Percentiles rank a stretch among this genome's conserved stretches.
Evolutionary conservation across 2,797 vertebrate species (phyloP).

Genomic region (Threskiornis aethiopicus): DNA sequence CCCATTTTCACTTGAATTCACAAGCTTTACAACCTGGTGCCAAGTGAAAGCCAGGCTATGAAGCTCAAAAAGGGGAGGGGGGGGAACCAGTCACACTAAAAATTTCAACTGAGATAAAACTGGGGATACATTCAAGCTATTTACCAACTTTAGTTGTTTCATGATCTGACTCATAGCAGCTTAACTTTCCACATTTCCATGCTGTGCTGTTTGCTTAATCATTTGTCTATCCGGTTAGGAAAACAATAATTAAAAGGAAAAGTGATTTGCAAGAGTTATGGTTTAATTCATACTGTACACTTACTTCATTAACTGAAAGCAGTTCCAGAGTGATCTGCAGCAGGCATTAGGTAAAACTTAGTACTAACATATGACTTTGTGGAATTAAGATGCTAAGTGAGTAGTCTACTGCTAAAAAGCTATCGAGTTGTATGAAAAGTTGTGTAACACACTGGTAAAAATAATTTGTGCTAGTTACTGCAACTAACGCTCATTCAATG

Average conservation of each 20-base stretch:
- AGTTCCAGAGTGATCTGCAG: background rate
- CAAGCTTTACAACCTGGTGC: background rate
- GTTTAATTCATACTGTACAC: background rate
- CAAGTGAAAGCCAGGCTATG: background rate
- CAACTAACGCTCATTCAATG: background rate
- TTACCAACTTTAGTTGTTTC: background rate
- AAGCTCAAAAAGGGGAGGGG: background rate
- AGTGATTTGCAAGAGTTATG: background rate
- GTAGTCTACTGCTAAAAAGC: background rate
- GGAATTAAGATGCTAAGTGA: background rate
- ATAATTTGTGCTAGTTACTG: background rate
- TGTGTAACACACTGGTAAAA: background rate
- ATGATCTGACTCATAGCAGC: background rate
- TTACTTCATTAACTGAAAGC: background rate
- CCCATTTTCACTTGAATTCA: background rate
- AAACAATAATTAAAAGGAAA: conserved; percentile 29
- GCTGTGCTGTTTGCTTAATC: background rate
- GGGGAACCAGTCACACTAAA: accelerated
- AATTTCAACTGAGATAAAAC: background rate
- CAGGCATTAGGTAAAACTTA: background rate
- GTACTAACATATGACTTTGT: background rate
- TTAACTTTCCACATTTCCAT: background rate
- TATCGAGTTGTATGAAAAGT: background rate
- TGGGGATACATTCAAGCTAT: background rate
- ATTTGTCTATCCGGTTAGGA: background rate